Base-by-base conservation (phyloP, 2,888 invertebrate genomes). In the Scelioninae gen. 2 region DNA sequence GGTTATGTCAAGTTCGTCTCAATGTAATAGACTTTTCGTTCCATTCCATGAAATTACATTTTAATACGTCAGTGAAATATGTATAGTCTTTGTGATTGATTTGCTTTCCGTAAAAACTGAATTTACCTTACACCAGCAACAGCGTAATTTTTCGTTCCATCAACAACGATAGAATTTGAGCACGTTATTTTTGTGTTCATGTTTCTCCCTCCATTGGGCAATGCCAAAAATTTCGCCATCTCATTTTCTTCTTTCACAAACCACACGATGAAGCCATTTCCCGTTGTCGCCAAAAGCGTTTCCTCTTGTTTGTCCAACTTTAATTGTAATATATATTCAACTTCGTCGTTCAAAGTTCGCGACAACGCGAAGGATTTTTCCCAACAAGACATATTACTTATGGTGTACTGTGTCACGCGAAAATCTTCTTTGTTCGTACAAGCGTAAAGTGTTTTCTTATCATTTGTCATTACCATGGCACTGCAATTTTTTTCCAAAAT, bases 101-200 rank as follows among this genome's bases (percentile, higher is more conserved):
- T 11, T n/a, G 13, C 2, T 35, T 35, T 2, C n/a, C n/a, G 13
- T 35, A 2, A 35, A 41, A 22, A 33, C 43, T 25, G 19, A 10
- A 35, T 19, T 58, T 53, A 93, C 93, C 93, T 91, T 0, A 98
- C 97, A 1, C 97, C 98, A 33, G 97, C 98, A 0, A 98, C 95
- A 0, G 97, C 96, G 82, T 96, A 97, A 80, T 95, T 93, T 79
- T 94, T 92, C 69, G 93, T 93, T 28, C 94, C 95, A 78, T 97
- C 96, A 75, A 98, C 90, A 90, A 96, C 95, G 52, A 97, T 93
- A 0, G 96, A 95, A 84, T 96, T 97, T 0, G 96, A 95, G 76
- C 93, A 91, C 80, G 96, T 91, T 89, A 97, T 94, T 85, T 93
- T 94, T 0, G 95, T 96, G 2, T 96, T 95, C 53, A 98, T 97